Evolutionary conservation across 2,888 invertebrate species (phyloP), one percentile per base, ranked within the genome.

Genomic region (Heteropelma amictum): DNA sequence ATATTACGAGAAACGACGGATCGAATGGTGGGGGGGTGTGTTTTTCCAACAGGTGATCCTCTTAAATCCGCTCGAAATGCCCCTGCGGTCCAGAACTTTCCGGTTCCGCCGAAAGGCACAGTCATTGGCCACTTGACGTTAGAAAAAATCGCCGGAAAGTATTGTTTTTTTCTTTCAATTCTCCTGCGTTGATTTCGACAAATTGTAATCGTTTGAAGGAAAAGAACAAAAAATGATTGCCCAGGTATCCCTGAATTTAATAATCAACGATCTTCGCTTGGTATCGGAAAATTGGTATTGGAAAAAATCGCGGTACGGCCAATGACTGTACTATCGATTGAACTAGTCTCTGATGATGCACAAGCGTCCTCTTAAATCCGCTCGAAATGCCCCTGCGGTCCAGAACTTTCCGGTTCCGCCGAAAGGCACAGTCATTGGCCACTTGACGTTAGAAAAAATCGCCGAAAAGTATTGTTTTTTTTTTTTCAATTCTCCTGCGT

Each of bases 31-130:
- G 17, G 56, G 63, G 71, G 53, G 71, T 38, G 47, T 45, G 23
- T 21, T 49, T 64, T 54, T 38, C 49, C 64, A 45, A 58, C 64
- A 71, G 71, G 71, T 71, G 63, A 38, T 38, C 56, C 17, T 7
- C 21, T 38, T 23, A 49, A 54, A 71, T 71, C 64, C 47, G 56
- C 64, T 71, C 56, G n/a, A 23, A 12, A 21, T 21, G 54, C 47
- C 17, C 7, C 38, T 17, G 45, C 33, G 45, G 26, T 40, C 51
- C 26, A n/a, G 6, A 28, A 38, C 17, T 8, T 28, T 10, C 51
- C 17, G 5, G 19, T 33, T 26, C 45, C 14, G 8, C 7, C 14
- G 0, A n/a, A 26, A n/a, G 26, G 4, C n/a, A 23, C 54, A 54
- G 65, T 54, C 4, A 54, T 65, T 42, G 65, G 53, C 53, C 30